Evolutionary conservation across 2,113 vertebrate genomes (phyloP).

Genomic region (Leucopsar rothschildi): DNA sequence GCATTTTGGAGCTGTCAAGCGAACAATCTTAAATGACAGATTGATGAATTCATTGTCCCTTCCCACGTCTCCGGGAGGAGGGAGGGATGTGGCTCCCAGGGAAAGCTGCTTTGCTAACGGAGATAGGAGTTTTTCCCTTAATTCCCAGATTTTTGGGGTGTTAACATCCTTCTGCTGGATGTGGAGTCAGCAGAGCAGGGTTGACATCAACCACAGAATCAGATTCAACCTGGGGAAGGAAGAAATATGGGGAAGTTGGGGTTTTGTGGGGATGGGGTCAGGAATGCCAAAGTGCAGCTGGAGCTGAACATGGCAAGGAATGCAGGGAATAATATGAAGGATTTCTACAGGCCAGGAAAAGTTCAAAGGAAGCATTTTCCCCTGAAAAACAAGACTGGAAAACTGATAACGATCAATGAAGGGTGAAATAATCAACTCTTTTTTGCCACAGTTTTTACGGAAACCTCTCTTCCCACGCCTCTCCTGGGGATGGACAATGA

Average conservation of each 20-base stretch:
- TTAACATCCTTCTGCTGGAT: not conserved
- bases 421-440: not conserved
- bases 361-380: rapidly evolving
- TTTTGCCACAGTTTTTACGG: not conserved
- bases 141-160: not conserved
- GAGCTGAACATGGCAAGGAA: not conserved
- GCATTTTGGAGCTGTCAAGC: constrained; percentile 67
- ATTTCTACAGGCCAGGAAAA: not conserved
- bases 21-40: constrained; percentile 56
- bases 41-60: constrained; percentile 58
- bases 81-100: not conserved
- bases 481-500: not conserved
- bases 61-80: not conserved
- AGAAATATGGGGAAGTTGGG: not conserved
- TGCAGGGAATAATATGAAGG: not conserved
- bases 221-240: not conserved
- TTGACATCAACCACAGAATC: rapidly evolving
- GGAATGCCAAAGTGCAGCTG: not conserved
- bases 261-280: not conserved
- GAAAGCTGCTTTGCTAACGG: not conserved
- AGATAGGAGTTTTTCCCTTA: not conserved
- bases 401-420: not conserved
- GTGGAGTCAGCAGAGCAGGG: not conserved
- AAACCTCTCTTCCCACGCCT: not conserved
- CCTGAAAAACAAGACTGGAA: not conserved